Base-by-base conservation (phyloP, 1,140 invertebrate genomes). In the Vollenhovia emeryi region DNA sequence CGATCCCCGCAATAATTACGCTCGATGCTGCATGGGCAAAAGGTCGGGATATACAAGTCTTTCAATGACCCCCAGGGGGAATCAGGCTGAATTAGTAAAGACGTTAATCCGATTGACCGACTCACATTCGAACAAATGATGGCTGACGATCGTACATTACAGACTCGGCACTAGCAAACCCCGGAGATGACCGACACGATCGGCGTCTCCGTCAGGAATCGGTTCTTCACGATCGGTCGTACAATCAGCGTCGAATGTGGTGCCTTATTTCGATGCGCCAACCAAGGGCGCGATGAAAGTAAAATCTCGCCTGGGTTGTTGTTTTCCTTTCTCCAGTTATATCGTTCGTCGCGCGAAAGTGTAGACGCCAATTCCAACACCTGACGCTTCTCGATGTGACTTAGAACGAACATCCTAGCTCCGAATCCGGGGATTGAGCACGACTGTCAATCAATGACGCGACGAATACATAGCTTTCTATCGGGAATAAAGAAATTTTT, bases 241-340 rank as follows among this genome's bases (percentile, higher is more conserved):
- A 85, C 86, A 85, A 90, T 75, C 86, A 91, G 91, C 89, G 91
- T 94, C 91, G 91, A 90, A 89, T 92, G 89, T 92, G 93, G 93
- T 94, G 93, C 93, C 93, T 94, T 94, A 94, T 94, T 93, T 94
- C 91, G 84, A 91, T 88, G 90, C 89, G 91, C 89, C 89, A 78
- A 73, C 0, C 18, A 76, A 40, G 45, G 93, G 89, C 93, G 91
- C 89, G 86, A 91, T 90, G 93, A 93, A 94, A 93, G 93, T 94
- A 93, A 87, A 86, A 83, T 33, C 5, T 43, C 27, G 30, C 40
- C 43, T 59, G 13, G 45, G 50, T 71, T n/a, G n/a, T n/a, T n/a
- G n/a, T n/a, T 82, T 15, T 24, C 18, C 15, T 43, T 45, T 48
- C 30, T 15, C 21, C 15, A 18, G 1, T 24, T 3, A 9, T 55